Evolutionary conservation across 2,888 invertebrate genomes (phyloP), one percentile per base, ranked within the genome.

Genomic region (Hylaea fasciaria): DNA sequence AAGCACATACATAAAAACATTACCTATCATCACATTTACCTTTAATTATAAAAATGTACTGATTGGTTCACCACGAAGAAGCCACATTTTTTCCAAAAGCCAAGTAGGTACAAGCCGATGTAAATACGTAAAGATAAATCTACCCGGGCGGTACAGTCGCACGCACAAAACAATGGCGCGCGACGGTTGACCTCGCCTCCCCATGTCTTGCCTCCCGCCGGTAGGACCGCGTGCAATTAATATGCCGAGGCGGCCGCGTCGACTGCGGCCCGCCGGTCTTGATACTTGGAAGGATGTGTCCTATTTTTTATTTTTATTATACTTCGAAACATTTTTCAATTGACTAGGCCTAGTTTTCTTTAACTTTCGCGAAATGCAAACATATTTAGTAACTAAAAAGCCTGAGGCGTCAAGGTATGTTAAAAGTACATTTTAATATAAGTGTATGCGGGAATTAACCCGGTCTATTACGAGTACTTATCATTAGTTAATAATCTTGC

Each of bases 151-250:
- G 84, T 81, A 83, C 82, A 81, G 77, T 76, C 78, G 83, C 86
- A 90, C 89, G 91, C 91, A 89, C 89, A 89, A 89, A 91, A 91
- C 91, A 91, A 91, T 89, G 89, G 91, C 86, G 81, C 80, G 85
- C 88, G 91, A 89, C 90, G 91, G 90, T 90, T 91, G 91, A 91
- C 91, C 91, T 91, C 91, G 90, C 89, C 88, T 81, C 87, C 87
- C 86, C 82, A 82, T 83, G 86, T 86, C 88, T 87, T 86, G 82
- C 86, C 85, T 78, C 85, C 86, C 88, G 82, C 80, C 87, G 89
- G 90, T 90, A 89, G 91, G 90, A 86, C 91, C 91, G 92, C 91
- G 90, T 91, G 92, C 92, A 92, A 92, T 92, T 92, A 92, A 92
- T 92, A 92, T 91, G 91, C 92, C 89, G 89, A 90, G 90, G 86